phyloP scores from a whole-genome alignment of 2,797 vertebrate genomes.

The Enteromius trimaculatus region DNA sequence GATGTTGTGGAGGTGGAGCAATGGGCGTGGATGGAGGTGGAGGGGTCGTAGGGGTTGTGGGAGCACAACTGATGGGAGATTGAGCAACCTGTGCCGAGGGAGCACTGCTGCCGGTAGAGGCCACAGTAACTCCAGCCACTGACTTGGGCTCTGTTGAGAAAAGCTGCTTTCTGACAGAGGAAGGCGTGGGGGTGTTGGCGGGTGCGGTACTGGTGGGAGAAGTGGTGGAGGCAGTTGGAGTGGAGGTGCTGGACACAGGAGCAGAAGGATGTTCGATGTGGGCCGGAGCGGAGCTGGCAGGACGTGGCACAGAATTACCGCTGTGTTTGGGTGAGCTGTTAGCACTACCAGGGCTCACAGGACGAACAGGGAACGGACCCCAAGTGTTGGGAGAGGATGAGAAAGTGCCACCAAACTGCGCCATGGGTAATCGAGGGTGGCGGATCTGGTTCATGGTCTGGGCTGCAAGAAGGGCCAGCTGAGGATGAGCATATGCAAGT shows the following conservation, averaged over 20 bases:
- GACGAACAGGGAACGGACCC: constrained; percentile 98
- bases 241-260: constrained; percentile 73
- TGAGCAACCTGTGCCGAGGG: constrained; percentile 74
- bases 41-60: constrained; percentile 71
- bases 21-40: constrained; percentile 80
- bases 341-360: constrained; percentile 94
- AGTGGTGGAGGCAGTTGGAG: constrained; percentile 74
- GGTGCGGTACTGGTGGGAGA: constrained; percentile 79
- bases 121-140: constrained; percentile 73
- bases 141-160: constrained; percentile 89
- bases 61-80: constrained; percentile 79
- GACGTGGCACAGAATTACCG: constrained; percentile 73
- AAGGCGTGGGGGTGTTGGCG: constrained; percentile 85
- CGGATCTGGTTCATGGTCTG: constrained; percentile 99
- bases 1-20: constrained; percentile 78
- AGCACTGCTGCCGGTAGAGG: constrained; percentile 72
- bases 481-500: constrained; percentile 94
- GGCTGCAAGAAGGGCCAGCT: constrained; percentile 94
- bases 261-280: constrained; percentile 79
- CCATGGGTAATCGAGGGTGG: constrained; percentile 97
- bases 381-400: constrained; percentile 93
- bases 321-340: constrained; percentile 97
- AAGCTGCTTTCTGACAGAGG: constrained; percentile 93
- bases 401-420: constrained; percentile 97
- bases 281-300: constrained; percentile 65